phyloP scores from a whole-genome alignment of 2,888 invertebrate genomes.

The Slavum lentiscoides region DNA sequence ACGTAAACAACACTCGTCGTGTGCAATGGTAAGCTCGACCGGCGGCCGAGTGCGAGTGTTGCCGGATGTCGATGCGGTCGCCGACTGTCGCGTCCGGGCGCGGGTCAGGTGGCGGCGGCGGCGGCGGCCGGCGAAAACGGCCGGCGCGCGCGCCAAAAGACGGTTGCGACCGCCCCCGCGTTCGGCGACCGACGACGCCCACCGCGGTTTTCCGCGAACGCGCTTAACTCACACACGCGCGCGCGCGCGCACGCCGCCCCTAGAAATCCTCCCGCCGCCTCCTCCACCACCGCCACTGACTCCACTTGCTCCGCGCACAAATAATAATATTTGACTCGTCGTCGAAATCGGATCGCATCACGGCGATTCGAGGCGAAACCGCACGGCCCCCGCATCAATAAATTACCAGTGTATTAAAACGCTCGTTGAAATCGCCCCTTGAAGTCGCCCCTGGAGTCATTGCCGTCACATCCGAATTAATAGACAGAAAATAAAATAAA shows the following conservation, averaged over 20 bases:
- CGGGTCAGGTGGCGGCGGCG: not conserved
- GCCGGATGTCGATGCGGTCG: constrained; percentile 22
- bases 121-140: constrained; percentile 37
- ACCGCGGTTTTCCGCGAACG: constrained; percentile 36
- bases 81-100: constrained; percentile 16
- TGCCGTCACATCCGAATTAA: no score
- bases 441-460: no score
- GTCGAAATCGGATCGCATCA: not conserved
- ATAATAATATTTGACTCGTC: not conserved
- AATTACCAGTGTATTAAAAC: no score
- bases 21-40: not conserved
- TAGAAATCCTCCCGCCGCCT: not conserved
- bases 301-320: not conserved
- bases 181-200: constrained; percentile 25
- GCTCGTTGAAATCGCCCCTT: no score
- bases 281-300: not conserved
- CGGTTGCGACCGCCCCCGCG: constrained; percentile 34
- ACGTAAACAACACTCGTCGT: not conserved
- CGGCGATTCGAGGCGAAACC: no score
- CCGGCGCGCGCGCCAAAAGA: constrained; percentile 44
- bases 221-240: not conserved
- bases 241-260: not conserved
- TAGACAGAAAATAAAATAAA: no score
- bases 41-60: constrained; percentile 11
- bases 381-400: no score